Conservation (phyloP, 2,888 invertebrate genomes). For the Dynastes grantii region DNA sequence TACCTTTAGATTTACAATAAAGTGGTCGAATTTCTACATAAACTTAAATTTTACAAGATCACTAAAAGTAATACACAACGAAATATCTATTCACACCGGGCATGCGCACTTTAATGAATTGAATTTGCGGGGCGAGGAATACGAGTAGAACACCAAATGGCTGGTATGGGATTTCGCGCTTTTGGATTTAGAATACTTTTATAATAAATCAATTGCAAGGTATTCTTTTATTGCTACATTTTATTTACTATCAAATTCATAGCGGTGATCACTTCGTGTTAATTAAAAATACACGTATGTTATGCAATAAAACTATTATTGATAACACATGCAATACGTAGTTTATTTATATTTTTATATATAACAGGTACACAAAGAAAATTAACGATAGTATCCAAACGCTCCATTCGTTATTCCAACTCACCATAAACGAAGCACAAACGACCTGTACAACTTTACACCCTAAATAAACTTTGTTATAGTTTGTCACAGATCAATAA, state of each 20-base stretch:
- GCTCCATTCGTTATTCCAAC: background rate
- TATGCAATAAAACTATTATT: constrained; percentile 42
- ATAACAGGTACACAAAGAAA: constrained; percentile 45
- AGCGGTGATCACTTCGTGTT: background rate
- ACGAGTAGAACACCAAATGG: constrained; percentile 54
- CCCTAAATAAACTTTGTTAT: constrained; percentile 4
- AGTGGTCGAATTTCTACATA: constrained; percentile 55
- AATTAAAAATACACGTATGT: constrained; percentile 31
- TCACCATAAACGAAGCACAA: background rate
- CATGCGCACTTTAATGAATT: constrained; percentile 58
- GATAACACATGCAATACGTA: constrained; percentile 42
- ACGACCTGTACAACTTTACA: constrained; percentile 3
- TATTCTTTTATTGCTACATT: background rate
- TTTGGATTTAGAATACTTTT: constrained; percentile 38
- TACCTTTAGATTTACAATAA: constrained; percentile 58
- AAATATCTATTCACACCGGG: constrained; percentile 62
- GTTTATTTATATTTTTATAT: constrained; percentile 42
- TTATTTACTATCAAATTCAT: background rate
- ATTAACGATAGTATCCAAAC: constrained; percentile 11
- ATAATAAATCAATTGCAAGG: constrained; percentile 21
- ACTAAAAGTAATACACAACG: constrained; percentile 61
- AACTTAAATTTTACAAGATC: constrained; percentile 64
- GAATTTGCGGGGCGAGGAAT: constrained; percentile 53
- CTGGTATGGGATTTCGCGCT: constrained; percentile 55
- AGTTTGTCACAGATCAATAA: constrained; percentile 1